These are phyloP conservation scores for Homarus gammarus DNA, from an alignment of 2,888 invertebrate species.

Conservation along the genomic window DNA sequence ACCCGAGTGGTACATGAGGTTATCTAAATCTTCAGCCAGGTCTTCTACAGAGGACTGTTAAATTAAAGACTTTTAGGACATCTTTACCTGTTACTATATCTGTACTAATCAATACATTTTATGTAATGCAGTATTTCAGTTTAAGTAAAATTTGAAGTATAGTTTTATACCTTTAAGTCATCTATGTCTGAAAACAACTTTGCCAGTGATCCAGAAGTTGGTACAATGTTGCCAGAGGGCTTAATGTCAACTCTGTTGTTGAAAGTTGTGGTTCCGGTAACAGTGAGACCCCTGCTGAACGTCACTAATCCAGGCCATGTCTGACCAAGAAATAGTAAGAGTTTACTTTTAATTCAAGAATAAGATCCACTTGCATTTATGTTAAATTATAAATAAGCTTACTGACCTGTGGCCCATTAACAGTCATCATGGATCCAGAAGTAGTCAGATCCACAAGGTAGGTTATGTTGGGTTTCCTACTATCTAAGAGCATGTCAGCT, in stretches of 20 bases:
- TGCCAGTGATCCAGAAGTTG: neutral
- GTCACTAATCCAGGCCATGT: conserved; percentile 15
- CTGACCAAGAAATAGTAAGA: neutral
- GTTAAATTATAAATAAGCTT: neutral
- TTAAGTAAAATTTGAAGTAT: neutral
- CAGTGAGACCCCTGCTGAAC: neutral
- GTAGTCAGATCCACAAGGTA: neutral
- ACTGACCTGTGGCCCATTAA: neutral
- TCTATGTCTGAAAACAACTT: neutral
- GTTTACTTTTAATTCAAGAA: neutral
- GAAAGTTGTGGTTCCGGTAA: conserved; percentile 5
- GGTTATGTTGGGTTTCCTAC: neutral
- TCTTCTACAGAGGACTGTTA: neutral
- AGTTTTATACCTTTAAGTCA: neutral
- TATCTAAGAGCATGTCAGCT: neutral
- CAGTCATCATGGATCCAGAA: neutral
- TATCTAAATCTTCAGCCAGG: neutral
- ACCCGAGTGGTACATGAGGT: conserved; percentile 9
- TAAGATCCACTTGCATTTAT: too few species aligned
- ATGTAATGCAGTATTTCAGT: neutral
- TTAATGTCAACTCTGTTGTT: neutral
- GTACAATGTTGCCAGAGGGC: neutral
- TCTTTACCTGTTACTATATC: too few species aligned
- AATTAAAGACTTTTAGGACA: neutral
- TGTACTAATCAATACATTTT: too few species aligned